These are phyloP conservation scores for Coronaproctus castanopsis DNA, from an alignment of 2,888 invertebrate species.

Conservation along the genomic window DNA sequence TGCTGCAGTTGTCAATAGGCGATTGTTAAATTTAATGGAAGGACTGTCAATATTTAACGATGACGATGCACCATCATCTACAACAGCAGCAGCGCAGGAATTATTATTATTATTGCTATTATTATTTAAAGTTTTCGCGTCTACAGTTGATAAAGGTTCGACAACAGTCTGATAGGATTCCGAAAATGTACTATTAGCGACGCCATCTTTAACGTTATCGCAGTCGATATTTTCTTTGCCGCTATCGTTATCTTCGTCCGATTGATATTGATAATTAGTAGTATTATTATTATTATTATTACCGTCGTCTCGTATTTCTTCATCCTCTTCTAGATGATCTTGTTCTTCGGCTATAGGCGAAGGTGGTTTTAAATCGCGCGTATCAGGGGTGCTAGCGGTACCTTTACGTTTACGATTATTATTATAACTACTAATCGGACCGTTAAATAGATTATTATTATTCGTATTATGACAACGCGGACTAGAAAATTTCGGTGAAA, in stretches of 20 bases:
- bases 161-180: neutral
- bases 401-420: neutral
- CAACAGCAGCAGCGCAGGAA: neutral
- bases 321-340: neutral
- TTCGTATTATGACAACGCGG: neutral
- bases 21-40: neutral
- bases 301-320: neutral
- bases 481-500: neutral
- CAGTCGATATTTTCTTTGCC: neutral
- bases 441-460: neutral
- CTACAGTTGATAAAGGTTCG: neutral
- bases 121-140: neutral
- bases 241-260: neutral
- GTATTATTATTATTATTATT: too few species aligned
- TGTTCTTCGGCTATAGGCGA: neutral
- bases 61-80: too few species aligned
- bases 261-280: too few species aligned
- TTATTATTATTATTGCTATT: neutral
- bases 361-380: neutral
- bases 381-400: neutral
- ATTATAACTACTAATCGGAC: neutral
- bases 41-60: neutral
- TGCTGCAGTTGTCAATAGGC: constrained; percentile 21
- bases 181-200: neutral
- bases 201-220: neutral